Evolutionary conservation across 2,888 invertebrate species (phyloP).

Genomic region (Scaptomyza reducta): DNA sequence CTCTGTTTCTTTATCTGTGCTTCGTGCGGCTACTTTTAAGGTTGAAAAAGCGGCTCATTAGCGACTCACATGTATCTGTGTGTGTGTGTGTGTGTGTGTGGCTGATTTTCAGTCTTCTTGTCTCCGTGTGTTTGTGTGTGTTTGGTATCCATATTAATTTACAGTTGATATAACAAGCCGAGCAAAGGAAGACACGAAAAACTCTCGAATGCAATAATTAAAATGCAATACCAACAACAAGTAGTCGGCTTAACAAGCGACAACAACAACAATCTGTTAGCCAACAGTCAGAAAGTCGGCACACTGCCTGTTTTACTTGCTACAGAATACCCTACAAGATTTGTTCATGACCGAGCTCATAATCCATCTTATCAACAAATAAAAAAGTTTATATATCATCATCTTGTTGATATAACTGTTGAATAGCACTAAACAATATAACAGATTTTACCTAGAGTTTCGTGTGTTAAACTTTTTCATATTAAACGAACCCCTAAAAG

Average conservation of each 20-base stretch:
- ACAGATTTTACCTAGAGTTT: too few relatives aligned
- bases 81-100: conserved; percentile 6
- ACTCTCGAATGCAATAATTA: conserved; percentile 56
- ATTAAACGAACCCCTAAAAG: too few relatives aligned
- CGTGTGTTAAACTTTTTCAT: too few relatives aligned
- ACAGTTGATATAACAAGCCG: conserved; percentile 29
- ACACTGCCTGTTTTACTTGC: not conserved
- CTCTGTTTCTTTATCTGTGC: not conserved
- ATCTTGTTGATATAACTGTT: too few relatives aligned
- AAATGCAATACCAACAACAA: conserved; percentile 38
- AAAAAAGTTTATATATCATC: too few relatives aligned
- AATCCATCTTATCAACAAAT: too few relatives aligned
- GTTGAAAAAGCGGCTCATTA: conserved; percentile 50
- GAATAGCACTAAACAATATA: too few relatives aligned
- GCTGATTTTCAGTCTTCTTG: too few relatives aligned
- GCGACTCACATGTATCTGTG: conserved; percentile 32
- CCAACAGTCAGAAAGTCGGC: not conserved
- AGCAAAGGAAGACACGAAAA: conserved; percentile 16
- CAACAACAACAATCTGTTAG: conserved; percentile 13
- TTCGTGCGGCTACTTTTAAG: not conserved
- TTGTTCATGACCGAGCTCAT: too few relatives aligned
- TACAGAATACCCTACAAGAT: not conserved
- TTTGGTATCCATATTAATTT: conserved; percentile 38
- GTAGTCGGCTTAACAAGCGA: conserved; percentile 1
- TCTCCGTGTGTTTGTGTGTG: not conserved